Evolutionary conservation across 2,797 vertebrate genomes (phyloP), one percentile per base, ranked within the genome.

Genomic region (Diglossa cyanea): DNA sequence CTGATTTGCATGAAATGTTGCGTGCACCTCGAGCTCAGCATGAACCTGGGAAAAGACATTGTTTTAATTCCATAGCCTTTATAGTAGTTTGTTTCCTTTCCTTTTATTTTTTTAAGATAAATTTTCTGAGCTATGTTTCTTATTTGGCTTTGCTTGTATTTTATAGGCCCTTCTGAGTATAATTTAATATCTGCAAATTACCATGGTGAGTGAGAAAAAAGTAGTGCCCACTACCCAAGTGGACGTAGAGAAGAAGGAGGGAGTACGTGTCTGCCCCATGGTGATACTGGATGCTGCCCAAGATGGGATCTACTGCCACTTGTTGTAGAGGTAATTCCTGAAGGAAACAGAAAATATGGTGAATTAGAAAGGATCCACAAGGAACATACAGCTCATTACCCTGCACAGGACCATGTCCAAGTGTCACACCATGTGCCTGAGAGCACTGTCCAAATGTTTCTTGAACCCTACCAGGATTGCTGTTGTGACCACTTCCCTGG

Each of bases 31-130:
- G 55, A 93, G 92, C 82, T 93, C 91, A 63, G 85, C 85, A 54
- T 72, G 95, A 97, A 94, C 79, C 77, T 76, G 62, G 30, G 74
- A 86, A 95, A 96, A 96, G 92, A 92, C 96, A 94, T 94, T 94
- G 83, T 92, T 97, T 97, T 97, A 96, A 96, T 97, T 95, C 95
- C 76, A 48, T 50, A 90, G 54, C 85, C 77, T 94, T 94, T 94
- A 80, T n/a, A 91, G 85, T 40, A 70, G 50, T 60, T 77, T 61
- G 20, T 67, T 84, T 50, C 0, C 25, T 58, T 62, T 33, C 40
- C 9, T 57, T 35, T 17, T 42, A 30, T 55, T 55, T 26, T 70
- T 35, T 74, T 47, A 2, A 95, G 86, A 96, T 71, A 80, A 57
- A 90, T 95, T 96, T 79, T 81, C 66, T 60, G 51, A 86, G 79